Base-by-base conservation (phyloP, 2,888 invertebrate genomes). In the Odontomyia ornata region DNA sequence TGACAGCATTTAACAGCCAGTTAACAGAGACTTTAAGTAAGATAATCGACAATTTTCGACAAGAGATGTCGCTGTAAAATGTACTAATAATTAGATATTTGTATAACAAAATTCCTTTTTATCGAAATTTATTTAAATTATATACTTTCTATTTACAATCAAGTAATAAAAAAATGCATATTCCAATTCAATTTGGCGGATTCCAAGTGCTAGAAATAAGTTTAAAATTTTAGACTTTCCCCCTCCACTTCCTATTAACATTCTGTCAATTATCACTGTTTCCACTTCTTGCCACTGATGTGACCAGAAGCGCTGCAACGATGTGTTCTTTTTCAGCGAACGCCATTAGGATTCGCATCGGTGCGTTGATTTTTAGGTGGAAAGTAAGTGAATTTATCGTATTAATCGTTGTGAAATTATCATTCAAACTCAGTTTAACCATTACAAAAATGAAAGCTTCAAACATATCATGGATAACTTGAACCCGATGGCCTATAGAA, bases 241-340 rank as follows among this genome's bases (percentile, higher is more conserved):
- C 5, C 13, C 13, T 18, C 25, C 69, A n/a, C 18, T 25, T 69
- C 28, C 46, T 47, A 23, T 25, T 13, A 1, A 1, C 23, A 47
- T 30, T n/a, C n/a, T n/a, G n/a, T 69, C 23, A 69, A 43, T 1
- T 15, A 11, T 21, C 43, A 13, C 18, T 60, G 13, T 13, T 73
- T 73, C 73, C 57, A 60, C 2, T 60, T 15, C 57, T 30, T 13
- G 47, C 47, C 75, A 25, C 64, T 15, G 18, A 18, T 0, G n/a
- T 30, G 30, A 27, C 18, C 0, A 30, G 21, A 21, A 47, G 75
- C 75, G 60, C 64, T 64, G 27, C 28, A 43, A 52, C 27, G 30
- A 75, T 75, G 75, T 75, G 76, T 76, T 76, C 76, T 76, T 76
- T 76, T 76, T 69, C 65, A 67, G 76, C 76, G 76, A 76, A 76